phyloP scores from a whole-genome alignment of 64 coral and sea anemone species.

The Stylophora pistillata region DNA sequence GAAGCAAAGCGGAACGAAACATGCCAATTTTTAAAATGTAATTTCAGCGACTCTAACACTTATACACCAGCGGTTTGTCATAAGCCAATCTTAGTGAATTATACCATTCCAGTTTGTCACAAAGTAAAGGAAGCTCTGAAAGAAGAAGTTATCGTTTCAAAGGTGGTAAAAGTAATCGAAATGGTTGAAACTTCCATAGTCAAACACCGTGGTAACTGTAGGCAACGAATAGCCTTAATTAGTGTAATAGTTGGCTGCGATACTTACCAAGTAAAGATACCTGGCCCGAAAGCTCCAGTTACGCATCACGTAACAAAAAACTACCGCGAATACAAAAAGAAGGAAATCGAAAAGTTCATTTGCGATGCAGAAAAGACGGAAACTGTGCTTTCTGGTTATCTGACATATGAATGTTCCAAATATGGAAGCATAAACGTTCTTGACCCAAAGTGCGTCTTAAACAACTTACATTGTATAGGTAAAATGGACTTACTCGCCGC shows the following conservation, averaged over 20 bases:
- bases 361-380: not conserved
- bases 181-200: not conserved
- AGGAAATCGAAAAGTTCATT: not conserved
- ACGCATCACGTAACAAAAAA: not conserved
- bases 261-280: not conserved
- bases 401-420: not conserved
- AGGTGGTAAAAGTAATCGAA: not conserved
- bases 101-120: not conserved
- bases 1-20: not conserved
- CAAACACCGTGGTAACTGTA: not conserved
- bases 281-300: not conserved
- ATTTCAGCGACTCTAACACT: not conserved
- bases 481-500: not conserved
- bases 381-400: not conserved
- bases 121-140: not conserved
- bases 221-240: not conserved
- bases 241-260: not conserved
- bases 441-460: not conserved
- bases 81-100: not conserved
- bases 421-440: not conserved
- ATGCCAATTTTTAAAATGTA: not conserved
- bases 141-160: not conserved
- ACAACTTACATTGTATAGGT: not conserved
- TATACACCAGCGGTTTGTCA: not conserved
- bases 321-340: not conserved